phyloP scores from a whole-genome alignment of 2,888 invertebrate species.

The Sarcophaga subvicina region DNA sequence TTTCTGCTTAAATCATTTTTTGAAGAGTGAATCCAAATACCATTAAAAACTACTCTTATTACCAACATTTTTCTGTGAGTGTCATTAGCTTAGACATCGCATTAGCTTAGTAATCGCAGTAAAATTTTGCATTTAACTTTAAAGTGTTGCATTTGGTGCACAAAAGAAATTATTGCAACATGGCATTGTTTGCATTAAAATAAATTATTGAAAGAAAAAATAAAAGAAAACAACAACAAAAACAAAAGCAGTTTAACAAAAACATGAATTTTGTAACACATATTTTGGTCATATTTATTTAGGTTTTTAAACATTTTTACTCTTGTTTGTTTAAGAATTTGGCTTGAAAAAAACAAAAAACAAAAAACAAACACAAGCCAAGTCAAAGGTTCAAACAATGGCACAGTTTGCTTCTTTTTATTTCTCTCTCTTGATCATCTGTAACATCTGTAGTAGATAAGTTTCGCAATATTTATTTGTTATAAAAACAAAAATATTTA shows the following conservation, averaged over 20 bases:
- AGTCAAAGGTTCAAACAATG: constrained; percentile 49
- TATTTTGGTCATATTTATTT: constrained; percentile 55
- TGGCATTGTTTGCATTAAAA: constrained; percentile 61
- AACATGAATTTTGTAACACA: constrained; percentile 67
- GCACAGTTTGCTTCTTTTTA: constrained; percentile 13
- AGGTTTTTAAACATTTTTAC: constrained; percentile 4
- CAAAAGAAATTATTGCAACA: constrained; percentile 68
- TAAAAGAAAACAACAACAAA: constrained; percentile 20
- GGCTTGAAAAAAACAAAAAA: background rate
- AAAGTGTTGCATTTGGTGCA: constrained; percentile 60
- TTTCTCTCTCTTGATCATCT: background rate
- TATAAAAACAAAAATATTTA: background rate
- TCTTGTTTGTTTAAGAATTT: constrained; percentile 36
- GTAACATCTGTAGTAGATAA: background rate
- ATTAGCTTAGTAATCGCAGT: background rate
- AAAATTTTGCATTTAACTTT: constrained; percentile 30
- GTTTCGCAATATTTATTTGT: background rate
- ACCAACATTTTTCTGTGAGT: background rate
- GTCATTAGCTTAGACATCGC: background rate
- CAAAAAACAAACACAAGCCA: constrained; percentile 2
- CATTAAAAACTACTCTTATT: background rate
- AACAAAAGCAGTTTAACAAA: constrained; percentile 43
- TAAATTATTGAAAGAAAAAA: constrained; percentile 46
- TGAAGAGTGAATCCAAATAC: too few relatives aligned
- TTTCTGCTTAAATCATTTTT: too few relatives aligned